Conservation (phyloP, 2,888 invertebrate genomes). For the Bugula neritina region DNA sequence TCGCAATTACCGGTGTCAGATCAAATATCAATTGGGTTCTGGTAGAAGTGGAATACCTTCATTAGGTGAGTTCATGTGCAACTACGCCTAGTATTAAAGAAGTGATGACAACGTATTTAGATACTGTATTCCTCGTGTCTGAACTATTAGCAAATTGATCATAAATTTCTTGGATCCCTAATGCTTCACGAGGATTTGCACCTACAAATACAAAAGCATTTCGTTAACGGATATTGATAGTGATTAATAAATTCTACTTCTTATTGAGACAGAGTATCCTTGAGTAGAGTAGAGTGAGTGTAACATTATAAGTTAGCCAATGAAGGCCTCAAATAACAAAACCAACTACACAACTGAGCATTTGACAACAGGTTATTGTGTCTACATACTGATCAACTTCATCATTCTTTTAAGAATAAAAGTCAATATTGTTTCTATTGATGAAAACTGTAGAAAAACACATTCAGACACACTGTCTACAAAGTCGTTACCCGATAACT, state of each 20-base stretch:
- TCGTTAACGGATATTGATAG: too few species aligned
- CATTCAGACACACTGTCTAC: constrained; percentile 20
- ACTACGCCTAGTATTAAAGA: neutral
- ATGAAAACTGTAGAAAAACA: constrained; percentile 7
- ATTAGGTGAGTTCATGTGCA: neutral
- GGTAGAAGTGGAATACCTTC: too few species aligned
- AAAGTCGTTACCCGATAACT: neutral
- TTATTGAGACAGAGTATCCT: too few species aligned
- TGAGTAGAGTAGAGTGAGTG: too few species aligned
- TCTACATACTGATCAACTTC: constrained; percentile 4
- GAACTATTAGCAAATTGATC: too few species aligned
- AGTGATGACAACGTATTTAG: neutral
- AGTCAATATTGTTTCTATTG: constrained; percentile 26
- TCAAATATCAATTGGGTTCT: too few species aligned
- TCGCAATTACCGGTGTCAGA: too few species aligned
- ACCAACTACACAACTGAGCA: neutral
- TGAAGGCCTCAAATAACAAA: neutral
- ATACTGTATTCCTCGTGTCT: neutral
- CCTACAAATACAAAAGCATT: too few species aligned
- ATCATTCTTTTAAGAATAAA: neutral
- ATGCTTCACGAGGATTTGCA: too few species aligned
- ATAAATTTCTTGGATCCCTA: too few species aligned
- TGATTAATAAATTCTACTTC: too few species aligned
- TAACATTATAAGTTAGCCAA: too few species aligned
- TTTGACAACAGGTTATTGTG: constrained; percentile 14